These are phyloP conservation scores for Oophaga pumilio DNA, from an alignment of 2,113 vertebrate species.

Conservation along the genomic window DNA sequence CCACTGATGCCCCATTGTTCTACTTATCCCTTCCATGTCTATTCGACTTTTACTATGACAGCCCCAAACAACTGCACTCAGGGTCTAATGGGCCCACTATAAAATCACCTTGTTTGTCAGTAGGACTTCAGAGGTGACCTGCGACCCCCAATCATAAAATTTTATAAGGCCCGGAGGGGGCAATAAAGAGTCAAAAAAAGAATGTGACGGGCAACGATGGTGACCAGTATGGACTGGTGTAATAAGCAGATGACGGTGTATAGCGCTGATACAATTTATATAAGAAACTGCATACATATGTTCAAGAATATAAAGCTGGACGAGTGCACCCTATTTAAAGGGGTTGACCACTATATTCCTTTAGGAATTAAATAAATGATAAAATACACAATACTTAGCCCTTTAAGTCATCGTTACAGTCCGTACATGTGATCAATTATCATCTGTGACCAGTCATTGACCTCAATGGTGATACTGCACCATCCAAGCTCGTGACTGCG, in stretches of 20 bases:
- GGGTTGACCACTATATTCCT: too few relatives aligned
- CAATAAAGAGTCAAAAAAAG: background rate
- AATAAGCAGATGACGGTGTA: background rate
- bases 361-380: too few relatives aligned
- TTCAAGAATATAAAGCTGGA: too few relatives aligned
- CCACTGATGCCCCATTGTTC: background rate
- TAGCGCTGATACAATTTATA: too few relatives aligned
- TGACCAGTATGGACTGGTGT: background rate
- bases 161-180: background rate
- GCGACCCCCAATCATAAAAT: background rate
- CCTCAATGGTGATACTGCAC: too few relatives aligned
- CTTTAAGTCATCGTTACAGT: too few relatives aligned
- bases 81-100: slow-evolving; percentile 4
- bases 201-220: background rate
- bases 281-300: background rate
- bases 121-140: background rate
- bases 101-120: background rate
- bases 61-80: background rate
- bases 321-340: too few relatives aligned
- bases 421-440: too few relatives aligned
- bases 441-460: too few relatives aligned
- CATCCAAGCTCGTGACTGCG: too few relatives aligned
- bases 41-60: background rate
- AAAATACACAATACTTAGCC: too few relatives aligned
- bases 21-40: background rate